Evolutionary conservation across 2,888 invertebrate genomes (phyloP).

Genomic region (Camptogramma bilineatum): DNA sequence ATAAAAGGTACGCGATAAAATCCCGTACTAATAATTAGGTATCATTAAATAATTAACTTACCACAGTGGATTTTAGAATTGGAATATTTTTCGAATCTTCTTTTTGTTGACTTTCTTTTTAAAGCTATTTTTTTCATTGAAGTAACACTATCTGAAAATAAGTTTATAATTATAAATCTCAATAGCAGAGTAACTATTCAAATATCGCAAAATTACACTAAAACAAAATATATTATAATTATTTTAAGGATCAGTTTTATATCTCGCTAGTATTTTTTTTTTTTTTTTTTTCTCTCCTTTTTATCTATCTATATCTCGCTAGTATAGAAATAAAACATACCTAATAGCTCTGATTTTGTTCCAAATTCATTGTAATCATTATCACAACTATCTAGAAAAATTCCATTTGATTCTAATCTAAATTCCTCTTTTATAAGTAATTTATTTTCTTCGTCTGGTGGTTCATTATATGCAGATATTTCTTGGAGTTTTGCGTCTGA

Average conservation of each 20-base stretch:
- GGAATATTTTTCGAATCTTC: background rate
- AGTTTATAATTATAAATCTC: too few relatives aligned
- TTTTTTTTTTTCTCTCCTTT: too few relatives aligned
- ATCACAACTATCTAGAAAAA: background rate
- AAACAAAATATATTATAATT: too few relatives aligned
- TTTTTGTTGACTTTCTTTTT: slow-evolving; percentile 4
- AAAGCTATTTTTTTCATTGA: background rate
- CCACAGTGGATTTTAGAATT: slow-evolving; percentile 18
- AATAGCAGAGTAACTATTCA: too few relatives aligned
- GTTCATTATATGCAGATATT: background rate
- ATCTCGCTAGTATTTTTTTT: too few relatives aligned
- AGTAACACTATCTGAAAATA: background rate
- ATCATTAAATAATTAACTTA: too few relatives aligned
- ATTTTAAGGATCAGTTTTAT: too few relatives aligned
- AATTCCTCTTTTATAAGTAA: slow-evolving; percentile 16
- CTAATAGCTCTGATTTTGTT: background rate
- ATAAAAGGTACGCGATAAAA: too few relatives aligned
- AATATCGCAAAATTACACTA: too few relatives aligned
- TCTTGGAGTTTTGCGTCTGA: slow-evolving; percentile 2
- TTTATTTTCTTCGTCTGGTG: background rate
- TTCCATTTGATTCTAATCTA: slow-evolving; percentile 3
- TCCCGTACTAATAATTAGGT: too few relatives aligned
- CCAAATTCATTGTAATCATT: background rate
- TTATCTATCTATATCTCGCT: too few relatives aligned
- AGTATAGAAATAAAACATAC: background rate